Conservation (phyloP, 2,888 invertebrate genomes). For the Acanthopleura granulata region DNA sequence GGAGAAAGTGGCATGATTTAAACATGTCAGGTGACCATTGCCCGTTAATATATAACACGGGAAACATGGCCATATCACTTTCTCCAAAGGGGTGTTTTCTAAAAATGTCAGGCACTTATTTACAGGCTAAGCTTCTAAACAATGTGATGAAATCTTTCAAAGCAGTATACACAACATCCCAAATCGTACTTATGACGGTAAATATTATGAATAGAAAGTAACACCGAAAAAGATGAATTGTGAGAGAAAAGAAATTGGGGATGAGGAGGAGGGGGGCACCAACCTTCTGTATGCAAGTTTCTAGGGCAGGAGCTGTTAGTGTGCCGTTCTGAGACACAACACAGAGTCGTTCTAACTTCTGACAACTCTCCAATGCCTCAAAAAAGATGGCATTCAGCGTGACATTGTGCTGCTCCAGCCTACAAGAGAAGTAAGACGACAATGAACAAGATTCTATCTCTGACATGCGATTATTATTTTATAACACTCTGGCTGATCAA, state of each 20-base stretch:
- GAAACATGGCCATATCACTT: too few relatives aligned
- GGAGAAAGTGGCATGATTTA: too few relatives aligned
- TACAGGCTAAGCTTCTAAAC: too few relatives aligned
- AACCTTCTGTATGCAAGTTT: conserved; percentile 53
- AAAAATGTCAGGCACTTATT: too few relatives aligned
- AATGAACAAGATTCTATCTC: neutral
- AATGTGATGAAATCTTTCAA: too few relatives aligned
- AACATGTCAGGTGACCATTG: too few relatives aligned
- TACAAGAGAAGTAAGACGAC: conserved; percentile 31
- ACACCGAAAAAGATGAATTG: neutral
- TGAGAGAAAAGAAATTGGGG: neutral
- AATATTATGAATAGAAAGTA: too few relatives aligned
- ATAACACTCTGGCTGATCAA: too few relatives aligned
- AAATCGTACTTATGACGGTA: too few relatives aligned
- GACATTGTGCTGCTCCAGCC: conserved; percentile 61
- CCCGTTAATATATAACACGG: too few relatives aligned
- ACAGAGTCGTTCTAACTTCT: conserved; percentile 53
- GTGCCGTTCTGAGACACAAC: conserved; percentile 57
- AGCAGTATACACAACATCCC: too few relatives aligned
- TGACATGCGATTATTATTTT: neutral
- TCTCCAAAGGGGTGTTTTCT: too few relatives aligned
- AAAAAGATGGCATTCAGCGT: conserved; percentile 53
- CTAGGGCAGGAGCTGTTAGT: conserved; percentile 44
- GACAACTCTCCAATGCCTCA: conserved; percentile 46
- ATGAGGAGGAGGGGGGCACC: conserved; percentile 3